These are phyloP conservation scores for Stegophylla sp. DNA, from an alignment of 2,888 invertebrate genomes.

Conservation along the genomic window DNA sequence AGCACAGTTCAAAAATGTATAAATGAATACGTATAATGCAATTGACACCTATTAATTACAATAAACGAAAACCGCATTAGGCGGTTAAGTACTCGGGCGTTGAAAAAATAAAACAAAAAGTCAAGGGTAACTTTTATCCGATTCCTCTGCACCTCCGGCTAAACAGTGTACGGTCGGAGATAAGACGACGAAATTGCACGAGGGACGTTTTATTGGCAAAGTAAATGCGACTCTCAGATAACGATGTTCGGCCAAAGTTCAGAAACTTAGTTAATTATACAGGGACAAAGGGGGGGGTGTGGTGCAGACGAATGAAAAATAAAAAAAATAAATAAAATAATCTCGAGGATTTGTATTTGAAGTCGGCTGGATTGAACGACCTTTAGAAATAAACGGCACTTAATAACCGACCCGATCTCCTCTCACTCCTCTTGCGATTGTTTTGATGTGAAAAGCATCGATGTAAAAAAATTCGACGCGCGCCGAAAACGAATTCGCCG, in stretches of 20 bases:
- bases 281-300: not conserved
- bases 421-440: too few relatives aligned
- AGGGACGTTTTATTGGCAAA: conserved; percentile 49
- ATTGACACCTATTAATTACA: not conserved
- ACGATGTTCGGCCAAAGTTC: conserved; percentile 29
- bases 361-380: not conserved
- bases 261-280: conserved; percentile 53
- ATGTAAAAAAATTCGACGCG: not conserved
- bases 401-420: not conserved
- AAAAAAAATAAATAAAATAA: conserved; percentile 32
- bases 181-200: conserved; percentile 33
- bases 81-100: not conserved
- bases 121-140: conserved; percentile 1
- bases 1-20: too few relatives aligned
- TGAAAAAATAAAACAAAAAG: conserved; percentile 2
- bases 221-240: conserved; percentile 47
- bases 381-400: not conserved
- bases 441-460: not conserved
- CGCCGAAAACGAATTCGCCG: too few relatives aligned
- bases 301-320: not conserved
- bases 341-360: not conserved
- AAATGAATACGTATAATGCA: too few relatives aligned
- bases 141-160: not conserved
- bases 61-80: not conserved
- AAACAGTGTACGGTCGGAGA: conserved; percentile 40